Evolutionary conservation across 2,888 invertebrate genomes (phyloP).

Genomic region (Schizotus pectinicornis): DNA sequence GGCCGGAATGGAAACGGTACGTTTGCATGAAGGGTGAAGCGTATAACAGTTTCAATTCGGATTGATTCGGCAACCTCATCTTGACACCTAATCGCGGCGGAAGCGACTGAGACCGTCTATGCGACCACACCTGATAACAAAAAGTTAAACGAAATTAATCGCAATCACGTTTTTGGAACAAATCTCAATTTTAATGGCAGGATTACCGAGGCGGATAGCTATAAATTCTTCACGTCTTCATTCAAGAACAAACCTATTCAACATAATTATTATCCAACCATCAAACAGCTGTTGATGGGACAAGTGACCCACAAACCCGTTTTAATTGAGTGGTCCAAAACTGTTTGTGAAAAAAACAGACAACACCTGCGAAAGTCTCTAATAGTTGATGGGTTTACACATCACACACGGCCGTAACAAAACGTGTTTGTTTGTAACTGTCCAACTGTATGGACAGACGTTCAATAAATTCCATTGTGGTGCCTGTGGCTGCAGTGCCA

Average conservation of each 20-base stretch:
- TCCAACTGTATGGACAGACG: too few species aligned
- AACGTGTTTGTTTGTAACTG: too few species aligned
- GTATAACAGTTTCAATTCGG: constrained; percentile 74
- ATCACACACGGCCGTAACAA: too few species aligned
- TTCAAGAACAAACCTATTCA: background rate
- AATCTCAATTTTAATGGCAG: background rate
- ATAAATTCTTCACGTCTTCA: background rate
- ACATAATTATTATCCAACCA: background rate
- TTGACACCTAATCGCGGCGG: constrained; percentile 83
- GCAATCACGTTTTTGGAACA: background rate
- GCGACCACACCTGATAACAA: constrained; percentile 59
- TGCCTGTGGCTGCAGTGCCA: too few species aligned
- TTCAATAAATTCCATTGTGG: too few species aligned
- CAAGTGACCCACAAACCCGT: constrained; percentile 6
- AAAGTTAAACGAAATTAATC: constrained; percentile 10
- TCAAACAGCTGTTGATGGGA: constrained; percentile 1
- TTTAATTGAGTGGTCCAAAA: constrained; percentile 2
- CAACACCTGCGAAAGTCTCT: too few species aligned
- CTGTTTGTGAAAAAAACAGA: too few species aligned
- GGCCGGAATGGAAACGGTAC: constrained; percentile 88
- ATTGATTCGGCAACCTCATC: constrained; percentile 81
- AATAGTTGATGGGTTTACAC: too few species aligned
- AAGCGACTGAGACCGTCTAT: constrained; percentile 82
- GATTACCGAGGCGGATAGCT: background rate
- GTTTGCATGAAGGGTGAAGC: constrained; percentile 77